Evolutionary conservation across 2,113 vertebrate species (phyloP).

Genomic region (Balaeniceps rex): DNA sequence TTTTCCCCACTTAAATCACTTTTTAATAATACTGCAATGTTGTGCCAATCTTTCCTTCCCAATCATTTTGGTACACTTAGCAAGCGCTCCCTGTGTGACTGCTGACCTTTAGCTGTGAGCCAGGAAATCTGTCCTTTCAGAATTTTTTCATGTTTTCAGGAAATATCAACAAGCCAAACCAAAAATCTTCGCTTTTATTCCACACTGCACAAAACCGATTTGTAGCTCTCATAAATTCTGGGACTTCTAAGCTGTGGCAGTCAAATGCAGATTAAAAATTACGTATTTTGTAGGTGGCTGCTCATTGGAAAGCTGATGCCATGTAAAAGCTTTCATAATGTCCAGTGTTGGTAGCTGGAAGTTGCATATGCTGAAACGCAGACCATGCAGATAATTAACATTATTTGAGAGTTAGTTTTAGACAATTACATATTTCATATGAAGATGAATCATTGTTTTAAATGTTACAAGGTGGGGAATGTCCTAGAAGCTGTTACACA

Average conservation of each 20-base stretch:
- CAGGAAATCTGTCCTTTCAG: slow-evolving; percentile 35
- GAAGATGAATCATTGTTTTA: slow-evolving; percentile 7
- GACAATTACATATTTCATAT: background rate
- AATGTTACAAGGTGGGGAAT: background rate
- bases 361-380: background rate
- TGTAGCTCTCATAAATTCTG: background rate
- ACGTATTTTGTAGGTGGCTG: background rate
- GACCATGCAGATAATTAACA: background rate
- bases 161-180: slow-evolving; percentile 9
- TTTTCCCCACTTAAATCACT: background rate
- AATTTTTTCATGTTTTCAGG: slow-evolving; percentile 42
- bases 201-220: background rate
- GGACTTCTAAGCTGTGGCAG: background rate
- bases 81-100: background rate
- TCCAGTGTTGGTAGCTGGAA: background rate
- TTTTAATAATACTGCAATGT: background rate
- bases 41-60: background rate
- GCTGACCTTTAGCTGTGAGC: slow-evolving; percentile 52
- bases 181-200: background rate
- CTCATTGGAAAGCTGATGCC: background rate
- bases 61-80: background rate
- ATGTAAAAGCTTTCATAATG: background rate
- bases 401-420: background rate
- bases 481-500: background rate
- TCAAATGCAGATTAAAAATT: background rate